These are phyloP conservation scores for Shinisaurus crocodilurus DNA, from an alignment of 2,113 vertebrate species.

Conservation along the genomic window DNA sequence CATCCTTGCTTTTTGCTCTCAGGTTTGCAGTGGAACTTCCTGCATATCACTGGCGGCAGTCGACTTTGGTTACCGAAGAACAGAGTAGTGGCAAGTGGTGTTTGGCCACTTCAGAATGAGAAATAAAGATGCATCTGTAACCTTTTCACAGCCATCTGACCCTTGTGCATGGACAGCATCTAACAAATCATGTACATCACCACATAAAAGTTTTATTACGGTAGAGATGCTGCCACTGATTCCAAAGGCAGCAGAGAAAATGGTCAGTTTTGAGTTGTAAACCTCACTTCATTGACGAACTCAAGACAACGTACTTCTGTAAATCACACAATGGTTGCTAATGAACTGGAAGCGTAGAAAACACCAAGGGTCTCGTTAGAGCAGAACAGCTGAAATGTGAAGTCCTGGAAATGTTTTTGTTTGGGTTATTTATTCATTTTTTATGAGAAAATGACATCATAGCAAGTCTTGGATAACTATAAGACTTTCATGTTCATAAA, in stretches of 20 bases:
- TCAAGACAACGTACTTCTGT: neutral
- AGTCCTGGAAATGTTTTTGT: conserved; percentile 41
- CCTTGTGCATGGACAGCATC: neutral
- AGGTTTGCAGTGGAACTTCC: neutral
- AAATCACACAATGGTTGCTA: conserved; percentile 18
- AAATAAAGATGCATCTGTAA: neutral
- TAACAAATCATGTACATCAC: neutral
- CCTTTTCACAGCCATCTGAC: neutral
- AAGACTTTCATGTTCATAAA: conserved; percentile 9
- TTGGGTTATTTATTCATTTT: neutral
- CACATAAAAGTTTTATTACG: neutral
- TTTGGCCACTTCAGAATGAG: neutral
- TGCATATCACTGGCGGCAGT: neutral
- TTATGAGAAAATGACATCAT: neutral
- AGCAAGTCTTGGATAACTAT: neutral
- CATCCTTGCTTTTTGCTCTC: neutral
- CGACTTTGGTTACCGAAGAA: neutral
- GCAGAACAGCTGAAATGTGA: conserved; percentile 54
- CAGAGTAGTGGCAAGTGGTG: neutral
- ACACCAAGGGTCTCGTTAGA: conserved; percentile 30
- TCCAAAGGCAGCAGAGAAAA: neutral
- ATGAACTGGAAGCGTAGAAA: conserved; percentile 30
- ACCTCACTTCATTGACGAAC: neutral
- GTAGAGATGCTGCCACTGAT: neutral
- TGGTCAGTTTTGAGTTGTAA: conserved; percentile 3